phyloP scores from a whole-genome alignment of 2,797 vertebrate species.

The Alcedo atthis region DNA sequence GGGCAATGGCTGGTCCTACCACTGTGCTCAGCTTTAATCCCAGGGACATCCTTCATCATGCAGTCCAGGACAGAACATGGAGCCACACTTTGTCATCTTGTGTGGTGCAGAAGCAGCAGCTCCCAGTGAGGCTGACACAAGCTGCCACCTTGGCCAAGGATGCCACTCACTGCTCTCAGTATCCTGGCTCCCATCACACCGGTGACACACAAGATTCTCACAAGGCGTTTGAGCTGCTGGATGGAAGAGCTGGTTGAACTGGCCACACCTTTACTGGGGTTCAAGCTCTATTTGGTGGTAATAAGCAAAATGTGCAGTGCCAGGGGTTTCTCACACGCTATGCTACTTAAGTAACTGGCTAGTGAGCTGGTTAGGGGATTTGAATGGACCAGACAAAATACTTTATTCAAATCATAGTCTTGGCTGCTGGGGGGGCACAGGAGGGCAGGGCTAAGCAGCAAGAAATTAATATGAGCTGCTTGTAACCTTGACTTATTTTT shows the following conservation, averaged over 20 bases:
- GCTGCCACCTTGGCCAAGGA: not conserved
- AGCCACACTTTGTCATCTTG: accelerated
- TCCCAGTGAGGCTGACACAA: not conserved
- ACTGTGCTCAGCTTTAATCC: not conserved
- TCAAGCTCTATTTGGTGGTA: not conserved
- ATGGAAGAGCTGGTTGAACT: not conserved
- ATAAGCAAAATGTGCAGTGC: not conserved
- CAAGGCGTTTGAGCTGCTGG: accelerated
- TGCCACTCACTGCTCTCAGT: not conserved
- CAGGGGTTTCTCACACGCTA: not conserved
- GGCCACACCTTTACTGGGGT: not conserved
- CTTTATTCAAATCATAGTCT: not conserved
- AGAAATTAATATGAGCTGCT: not conserved
- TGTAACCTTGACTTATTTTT: not conserved
- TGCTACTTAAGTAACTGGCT: not conserved
- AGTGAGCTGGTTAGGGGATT: not conserved
- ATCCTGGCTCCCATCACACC: accelerated
- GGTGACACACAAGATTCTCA: not conserved
- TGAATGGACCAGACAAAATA: not conserved
- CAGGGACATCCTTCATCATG: not conserved
- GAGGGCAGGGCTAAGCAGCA: not conserved
- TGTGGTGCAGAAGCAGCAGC: not conserved
- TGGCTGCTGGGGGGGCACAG: not conserved
- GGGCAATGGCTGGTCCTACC: not conserved
- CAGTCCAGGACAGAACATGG: not conserved